Percentiles rank a stretch among this genome's conserved stretches.
Evolutionary conservation across 2,888 invertebrate species (phyloP).

Genomic region (Taphrorychus bicolor): DNA sequence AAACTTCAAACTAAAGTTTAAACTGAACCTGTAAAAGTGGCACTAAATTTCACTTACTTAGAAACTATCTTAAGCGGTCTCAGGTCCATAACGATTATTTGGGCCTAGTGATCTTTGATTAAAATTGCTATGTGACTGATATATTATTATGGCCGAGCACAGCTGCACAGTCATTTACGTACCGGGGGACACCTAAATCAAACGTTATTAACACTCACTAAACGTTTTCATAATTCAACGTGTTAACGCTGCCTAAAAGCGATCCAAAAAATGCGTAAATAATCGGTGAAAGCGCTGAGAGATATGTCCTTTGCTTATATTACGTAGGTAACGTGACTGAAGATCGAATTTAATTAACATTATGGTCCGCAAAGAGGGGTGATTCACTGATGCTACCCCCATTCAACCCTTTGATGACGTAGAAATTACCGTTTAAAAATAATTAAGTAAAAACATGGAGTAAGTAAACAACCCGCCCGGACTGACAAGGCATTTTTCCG

Average conservation of each 20-base stretch:
- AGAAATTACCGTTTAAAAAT: conserved; percentile 32
- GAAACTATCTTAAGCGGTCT: not conserved
- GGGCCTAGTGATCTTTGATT: not conserved
- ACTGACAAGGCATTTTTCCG: conserved; percentile 51
- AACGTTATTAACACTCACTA: conserved; percentile 35
- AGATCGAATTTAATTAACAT: not conserved
- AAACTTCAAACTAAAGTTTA: no score
- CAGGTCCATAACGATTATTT: not conserved
- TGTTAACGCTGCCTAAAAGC: conserved; percentile 41
- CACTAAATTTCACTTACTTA: not conserved
- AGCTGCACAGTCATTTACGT: conserved; percentile 18
- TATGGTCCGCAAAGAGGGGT: not conserved
- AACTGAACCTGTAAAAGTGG: not conserved
- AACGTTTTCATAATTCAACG: conserved; percentile 40
- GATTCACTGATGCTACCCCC: conserved; percentile 29
- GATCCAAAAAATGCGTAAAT: conserved; percentile 19
- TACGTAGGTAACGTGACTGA: not conserved
- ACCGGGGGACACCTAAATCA: conserved; percentile 27
- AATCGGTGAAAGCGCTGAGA: conserved; percentile 29
- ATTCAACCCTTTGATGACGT: conserved; percentile 21
- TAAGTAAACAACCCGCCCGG: conserved; percentile 37
- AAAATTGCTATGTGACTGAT: not conserved
- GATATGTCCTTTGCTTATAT: conserved; percentile 23
- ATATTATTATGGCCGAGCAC: not conserved
- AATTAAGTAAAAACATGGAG: conserved; percentile 34